A percentile compares a stretch with the other conserved stretches of the same genome.
These are phyloP conservation scores for Drosophila cardini DNA, from an alignment of 1,140 invertebrate genomes.

Conservation along the genomic window DNA sequence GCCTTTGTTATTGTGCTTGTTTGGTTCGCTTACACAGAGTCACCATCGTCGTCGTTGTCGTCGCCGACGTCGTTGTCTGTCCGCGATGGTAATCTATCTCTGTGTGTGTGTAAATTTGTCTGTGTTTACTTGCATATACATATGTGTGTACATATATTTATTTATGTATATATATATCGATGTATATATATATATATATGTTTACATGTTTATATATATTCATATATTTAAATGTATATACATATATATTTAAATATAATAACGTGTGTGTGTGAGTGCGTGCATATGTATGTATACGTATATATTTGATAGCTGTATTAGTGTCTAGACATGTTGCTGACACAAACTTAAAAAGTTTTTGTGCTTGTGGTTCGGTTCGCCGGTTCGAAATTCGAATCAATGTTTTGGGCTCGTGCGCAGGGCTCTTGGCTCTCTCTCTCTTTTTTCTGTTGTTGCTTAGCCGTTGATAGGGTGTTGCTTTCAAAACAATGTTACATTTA, in stretches of 20 bases:
- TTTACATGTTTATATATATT: too few relatives aligned
- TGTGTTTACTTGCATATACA: constrained; percentile 22
- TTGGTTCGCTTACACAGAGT: constrained; percentile 37
- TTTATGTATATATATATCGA: too few relatives aligned
- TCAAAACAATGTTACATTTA: constrained; percentile 20
- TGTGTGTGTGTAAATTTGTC: constrained; percentile 21
- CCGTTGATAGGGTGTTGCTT: constrained; percentile 10
- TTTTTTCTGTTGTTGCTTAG: not conserved
- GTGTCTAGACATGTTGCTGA: constrained; percentile 59
- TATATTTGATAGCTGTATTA: constrained; percentile 41
- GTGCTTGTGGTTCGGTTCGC: constrained; percentile 44
- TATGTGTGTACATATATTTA: not conserved
- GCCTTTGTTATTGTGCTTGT: constrained; percentile 61
- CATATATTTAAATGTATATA: too few relatives aligned
- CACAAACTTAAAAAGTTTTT: constrained; percentile 42
- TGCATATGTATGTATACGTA: constrained; percentile 20
- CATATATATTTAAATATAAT: too few relatives aligned
- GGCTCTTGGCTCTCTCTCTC: not conserved
- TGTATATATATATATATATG: too few relatives aligned
- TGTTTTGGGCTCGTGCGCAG: constrained; percentile 31
- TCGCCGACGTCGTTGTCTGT: constrained; percentile 37
- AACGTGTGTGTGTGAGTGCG: constrained; percentile 8
- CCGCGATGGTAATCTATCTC: constrained; percentile 51
- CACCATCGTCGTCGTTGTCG: constrained; percentile 23
- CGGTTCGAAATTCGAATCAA: constrained; percentile 44